Conservation (phyloP, 2,113 vertebrate genomes). For the Boulengerochromis microlepis region DNA sequence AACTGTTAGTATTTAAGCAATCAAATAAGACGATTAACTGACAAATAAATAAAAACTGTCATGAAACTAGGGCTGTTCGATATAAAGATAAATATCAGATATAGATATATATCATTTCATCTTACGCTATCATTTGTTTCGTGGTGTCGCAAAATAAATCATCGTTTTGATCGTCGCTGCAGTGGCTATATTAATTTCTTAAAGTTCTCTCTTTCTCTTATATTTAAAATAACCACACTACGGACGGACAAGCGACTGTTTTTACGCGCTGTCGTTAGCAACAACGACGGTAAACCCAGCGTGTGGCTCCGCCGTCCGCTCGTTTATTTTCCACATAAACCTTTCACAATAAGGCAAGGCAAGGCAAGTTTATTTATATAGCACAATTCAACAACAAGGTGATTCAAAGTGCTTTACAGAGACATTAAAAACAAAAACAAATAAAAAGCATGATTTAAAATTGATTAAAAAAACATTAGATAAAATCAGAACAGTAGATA, state of each 20-base stretch:
- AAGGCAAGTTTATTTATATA: no score
- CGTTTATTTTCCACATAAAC: not conserved
- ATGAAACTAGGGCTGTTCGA: not conserved
- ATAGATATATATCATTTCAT: not conserved
- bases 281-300: fast-evolving
- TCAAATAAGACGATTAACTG: not conserved
- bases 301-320: fast-evolving
- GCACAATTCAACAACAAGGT: no score
- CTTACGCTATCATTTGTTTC: fast-evolving
- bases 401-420: no score
- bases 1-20: not conserved
- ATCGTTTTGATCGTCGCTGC: fast-evolving
- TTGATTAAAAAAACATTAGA: no score
- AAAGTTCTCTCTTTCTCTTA: not conserved
- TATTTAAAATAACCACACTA: not conserved
- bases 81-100: not conserved
- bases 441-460: no score
- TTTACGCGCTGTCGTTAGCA: fast-evolving
- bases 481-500: no score
- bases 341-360: not conserved
- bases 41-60: not conserved
- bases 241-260: fast-evolving
- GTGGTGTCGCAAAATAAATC: fast-evolving
- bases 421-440: no score
- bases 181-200: not conserved